Evolutionary conservation across 2,888 invertebrate genomes (phyloP), one percentile per base, ranked within the genome.

Genomic region (Oscheius sp.): DNA sequence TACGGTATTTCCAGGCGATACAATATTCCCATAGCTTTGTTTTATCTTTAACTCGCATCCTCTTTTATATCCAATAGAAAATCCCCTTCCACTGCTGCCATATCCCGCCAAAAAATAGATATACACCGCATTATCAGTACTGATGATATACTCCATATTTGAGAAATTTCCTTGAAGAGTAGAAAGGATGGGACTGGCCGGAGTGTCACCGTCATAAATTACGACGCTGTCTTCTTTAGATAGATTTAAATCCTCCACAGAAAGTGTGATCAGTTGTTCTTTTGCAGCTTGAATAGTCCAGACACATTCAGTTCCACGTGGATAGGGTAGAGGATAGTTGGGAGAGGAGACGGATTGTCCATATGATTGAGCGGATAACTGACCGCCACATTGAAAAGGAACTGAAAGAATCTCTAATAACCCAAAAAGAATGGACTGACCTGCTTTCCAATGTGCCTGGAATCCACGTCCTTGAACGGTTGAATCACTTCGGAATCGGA

Each of bases 401-500:
- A 87, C 87, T 86, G 68, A 57, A 82, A 75, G 4, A 22, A 44
- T 9, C 9, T 9, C 4, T 24, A 2, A 14, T n/a, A 38, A 14
- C 2, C 45, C 12, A 12, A 2, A 17, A 26, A 22, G 9, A 54
- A 9, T 44, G n/a, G 6, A 17, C 47, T 3, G 8, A 83, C 82
- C 78, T 36, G 85, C 83, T 62, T 81, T 79, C 84, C 86, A 88
- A 8, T 71, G 78, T 4, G 85, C 79, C 56, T 82, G 80, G 88
- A 96, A 96, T 76, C 96, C 96, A 88, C 94, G 92, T 70, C 92
- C 91, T 88, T 95, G 94, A 26, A 94, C 93, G 12, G 93, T 92
- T 45, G 93, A 92, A 86, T 97, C 97, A 1, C 95, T 92, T 83
- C 93, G 93, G 88, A 97, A 97, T 88, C 95, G 95, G 73, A 97